These are phyloP conservation scores for Drosophila maculinotata DNA, from an alignment of 2,888 invertebrate genomes.

Conservation along the genomic window DNA sequence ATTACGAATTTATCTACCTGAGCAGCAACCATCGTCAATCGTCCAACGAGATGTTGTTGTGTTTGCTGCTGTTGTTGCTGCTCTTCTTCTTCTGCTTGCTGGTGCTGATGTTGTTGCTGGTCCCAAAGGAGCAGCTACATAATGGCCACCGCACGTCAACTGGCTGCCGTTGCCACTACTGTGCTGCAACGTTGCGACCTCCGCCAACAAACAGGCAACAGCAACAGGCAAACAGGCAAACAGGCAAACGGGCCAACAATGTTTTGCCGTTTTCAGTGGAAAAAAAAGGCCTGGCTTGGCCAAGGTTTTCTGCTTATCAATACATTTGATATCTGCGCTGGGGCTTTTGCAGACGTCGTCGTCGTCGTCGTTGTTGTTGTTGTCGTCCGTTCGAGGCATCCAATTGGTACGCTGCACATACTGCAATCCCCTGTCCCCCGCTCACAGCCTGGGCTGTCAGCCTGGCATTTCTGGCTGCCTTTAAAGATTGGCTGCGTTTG, in stretches of 20 bases:
- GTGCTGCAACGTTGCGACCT: conserved; percentile 51
- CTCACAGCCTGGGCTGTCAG: conserved; percentile 23
- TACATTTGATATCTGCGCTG: conserved; percentile 78
- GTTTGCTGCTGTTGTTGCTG: conserved; percentile 40
- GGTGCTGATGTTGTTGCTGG: conserved; percentile 44
- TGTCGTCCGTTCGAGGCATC: conserved; percentile 65
- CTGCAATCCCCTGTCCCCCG: conserved; percentile 9
- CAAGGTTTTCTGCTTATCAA: conserved; percentile 77
- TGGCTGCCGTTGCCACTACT: conserved; percentile 49
- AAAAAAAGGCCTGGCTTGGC: conserved; percentile 50
- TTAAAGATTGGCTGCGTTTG: conserved; percentile 75
- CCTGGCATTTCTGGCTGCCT: conserved; percentile 44
- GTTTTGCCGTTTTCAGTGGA: conserved; percentile 72
- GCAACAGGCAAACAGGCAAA: conserved; percentile 28
- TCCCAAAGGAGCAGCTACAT: conserved; percentile 78
- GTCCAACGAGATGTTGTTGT: conserved; percentile 66
- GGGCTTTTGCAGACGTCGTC: conserved; percentile 55
- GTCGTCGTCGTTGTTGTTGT: too few species aligned
- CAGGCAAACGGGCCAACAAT: conserved; percentile 46
- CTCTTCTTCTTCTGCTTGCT: conserved; percentile 28
- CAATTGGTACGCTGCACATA: conserved; percentile 75
- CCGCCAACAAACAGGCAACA: conserved; percentile 33
- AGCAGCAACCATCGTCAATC: conserved; percentile 81
- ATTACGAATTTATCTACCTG: conserved; percentile 80
- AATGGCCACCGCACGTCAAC: conserved; percentile 79